phyloP scores from a whole-genome alignment of 1,140 invertebrate species.

The Drosophila saltans region DNA sequence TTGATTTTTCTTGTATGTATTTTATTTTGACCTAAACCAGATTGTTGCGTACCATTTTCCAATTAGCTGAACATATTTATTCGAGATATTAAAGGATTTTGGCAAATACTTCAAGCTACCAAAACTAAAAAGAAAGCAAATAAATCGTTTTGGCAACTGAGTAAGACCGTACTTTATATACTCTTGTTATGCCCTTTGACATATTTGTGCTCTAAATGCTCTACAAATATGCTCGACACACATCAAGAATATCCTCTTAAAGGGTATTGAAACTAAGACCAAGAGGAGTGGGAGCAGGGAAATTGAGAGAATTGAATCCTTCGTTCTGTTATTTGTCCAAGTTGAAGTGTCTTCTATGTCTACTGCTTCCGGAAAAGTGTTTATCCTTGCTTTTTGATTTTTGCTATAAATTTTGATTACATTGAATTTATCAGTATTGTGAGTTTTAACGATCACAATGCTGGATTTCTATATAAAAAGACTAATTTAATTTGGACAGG shows the following conservation, averaged over 20 bases:
- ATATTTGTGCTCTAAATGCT: no score
- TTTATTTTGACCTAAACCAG: constrained; percentile 3
- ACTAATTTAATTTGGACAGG: no score
- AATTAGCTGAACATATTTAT: constrained; percentile 5
- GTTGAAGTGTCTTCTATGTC: background rate
- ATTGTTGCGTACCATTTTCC: background rate
- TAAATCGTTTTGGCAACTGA: background rate
- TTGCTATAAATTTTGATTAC: background rate
- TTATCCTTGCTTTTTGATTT: background rate
- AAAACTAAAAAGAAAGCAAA: background rate
- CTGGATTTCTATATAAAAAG: no score
- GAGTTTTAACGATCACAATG: no score
- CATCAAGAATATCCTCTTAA: no score
- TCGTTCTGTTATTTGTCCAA: background rate
- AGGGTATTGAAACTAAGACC: no score
- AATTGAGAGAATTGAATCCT: background rate
- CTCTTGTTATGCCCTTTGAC: no score
- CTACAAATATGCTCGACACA: no score
- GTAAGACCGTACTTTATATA: no score
- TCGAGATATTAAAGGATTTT: constrained; percentile 1
- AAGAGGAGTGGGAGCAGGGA: no score
- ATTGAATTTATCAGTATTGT: no score
- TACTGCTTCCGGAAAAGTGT: background rate
- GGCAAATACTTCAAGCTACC: background rate
- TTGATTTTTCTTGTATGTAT: background rate